Conservation (phyloP, 1,140 invertebrate genomes). For the Trachymyrmex cornetzi region DNA sequence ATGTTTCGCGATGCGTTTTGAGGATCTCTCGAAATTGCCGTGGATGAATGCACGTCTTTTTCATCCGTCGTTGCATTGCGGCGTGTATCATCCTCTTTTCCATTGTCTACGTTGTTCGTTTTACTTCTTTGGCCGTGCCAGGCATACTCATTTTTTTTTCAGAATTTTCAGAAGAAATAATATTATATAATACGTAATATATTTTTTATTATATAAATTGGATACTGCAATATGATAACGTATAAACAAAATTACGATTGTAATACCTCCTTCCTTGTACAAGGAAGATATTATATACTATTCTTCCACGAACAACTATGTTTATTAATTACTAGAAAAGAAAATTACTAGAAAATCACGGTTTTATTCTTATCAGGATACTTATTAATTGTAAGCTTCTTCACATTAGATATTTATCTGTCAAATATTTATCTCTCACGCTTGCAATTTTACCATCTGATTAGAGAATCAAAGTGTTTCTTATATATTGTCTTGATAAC, state of each 20-base stretch:
- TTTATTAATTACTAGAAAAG: conserved; percentile 25
- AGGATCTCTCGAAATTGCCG: conserved; percentile 15
- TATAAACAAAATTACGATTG: conserved; percentile 24
- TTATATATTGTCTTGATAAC: not conserved
- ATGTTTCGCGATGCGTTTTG: conserved; percentile 36
- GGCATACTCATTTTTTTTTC: not conserved
- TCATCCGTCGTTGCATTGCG: conserved; percentile 2
- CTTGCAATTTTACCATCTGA: not conserved
- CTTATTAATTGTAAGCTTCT: not conserved
- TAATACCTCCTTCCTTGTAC: not conserved
- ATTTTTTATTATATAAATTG: conserved; percentile 19
- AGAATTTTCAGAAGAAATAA: conserved; percentile 1
- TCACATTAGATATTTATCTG: not conserved
- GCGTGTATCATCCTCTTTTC: not conserved
- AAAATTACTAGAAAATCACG: conserved; percentile 6
- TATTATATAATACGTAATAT: not conserved
- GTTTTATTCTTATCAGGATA: conserved; percentile 25
- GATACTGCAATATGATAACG: not conserved
- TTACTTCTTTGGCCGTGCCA: conserved; percentile 9
- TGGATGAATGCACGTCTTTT: conserved; percentile 9
- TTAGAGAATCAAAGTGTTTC: not conserved
- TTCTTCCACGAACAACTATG: not conserved
- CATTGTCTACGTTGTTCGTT: not conserved
- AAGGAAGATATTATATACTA: conserved; percentile 10
- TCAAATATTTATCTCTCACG: not conserved